A percentile compares a stretch with the other conserved stretches of the same genome.
Evolutionary conservation across 2,797 vertebrate genomes (phyloP).

Genomic region (Scarus forsteni): DNA sequence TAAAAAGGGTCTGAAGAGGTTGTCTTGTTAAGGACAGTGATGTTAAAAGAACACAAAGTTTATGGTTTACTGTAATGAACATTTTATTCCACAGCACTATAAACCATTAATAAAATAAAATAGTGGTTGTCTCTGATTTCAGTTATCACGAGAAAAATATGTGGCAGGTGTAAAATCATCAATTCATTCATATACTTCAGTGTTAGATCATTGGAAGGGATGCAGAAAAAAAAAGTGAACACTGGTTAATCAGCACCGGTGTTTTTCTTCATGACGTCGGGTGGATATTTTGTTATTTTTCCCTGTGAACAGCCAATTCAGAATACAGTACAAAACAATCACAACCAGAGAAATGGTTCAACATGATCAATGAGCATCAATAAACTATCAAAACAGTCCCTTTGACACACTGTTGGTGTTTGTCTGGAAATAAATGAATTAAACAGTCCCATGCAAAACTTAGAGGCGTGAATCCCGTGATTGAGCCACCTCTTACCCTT

Average conservation of each 20-base stretch:
- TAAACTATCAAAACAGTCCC: not conserved
- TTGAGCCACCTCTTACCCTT: not conserved
- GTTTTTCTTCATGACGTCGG: conserved; percentile 2
- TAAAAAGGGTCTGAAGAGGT: too few relatives aligned
- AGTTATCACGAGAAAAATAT: conserved; percentile 68
- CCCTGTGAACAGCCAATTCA: conserved; percentile 27
- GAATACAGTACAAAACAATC: conserved; percentile 41
- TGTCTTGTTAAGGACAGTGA: not conserved
- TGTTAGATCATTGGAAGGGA: conserved; percentile 29
- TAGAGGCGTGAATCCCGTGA: conserved; percentile 22
- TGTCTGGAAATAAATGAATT: conserved; percentile 3
- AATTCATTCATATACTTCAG: conserved; percentile 50
- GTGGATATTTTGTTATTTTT: not conserved
- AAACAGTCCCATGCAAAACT: conserved; percentile 30
- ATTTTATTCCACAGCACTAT: conserved; percentile 84
- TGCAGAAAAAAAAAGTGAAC: conserved; percentile 29
- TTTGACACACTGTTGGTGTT: not conserved
- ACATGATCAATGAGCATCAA: conserved; percentile 4
- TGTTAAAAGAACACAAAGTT: not conserved
- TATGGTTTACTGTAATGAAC: conserved; percentile 66
- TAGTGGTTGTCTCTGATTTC: conserved; percentile 65
- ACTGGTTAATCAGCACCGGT: conserved; percentile 20
- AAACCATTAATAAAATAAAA: conserved; percentile 81
- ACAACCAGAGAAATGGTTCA: conserved; percentile 36
- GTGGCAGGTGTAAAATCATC: conserved; percentile 65